Evolutionary conservation across 2,113 vertebrate genomes (phyloP), one percentile per base, ranked within the genome.

Genomic region (Leptobrachium leishanense): DNA sequence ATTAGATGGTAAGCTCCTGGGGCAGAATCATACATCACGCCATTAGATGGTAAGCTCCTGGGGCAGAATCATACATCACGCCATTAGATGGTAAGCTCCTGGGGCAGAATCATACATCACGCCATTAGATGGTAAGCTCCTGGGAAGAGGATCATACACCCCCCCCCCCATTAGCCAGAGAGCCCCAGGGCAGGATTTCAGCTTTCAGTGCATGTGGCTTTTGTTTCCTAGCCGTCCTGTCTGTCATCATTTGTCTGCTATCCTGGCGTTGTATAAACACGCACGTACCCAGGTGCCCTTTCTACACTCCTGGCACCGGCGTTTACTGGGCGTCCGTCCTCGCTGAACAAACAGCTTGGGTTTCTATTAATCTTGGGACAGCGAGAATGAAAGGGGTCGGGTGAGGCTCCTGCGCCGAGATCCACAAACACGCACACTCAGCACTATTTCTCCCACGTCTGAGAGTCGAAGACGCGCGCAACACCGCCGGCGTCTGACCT

Each of bases 321-420:
- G 11, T 59, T 15, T 59, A 11, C 11, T 50, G 46, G 79, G 43
- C 65, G n/a, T 40, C 20, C 0, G 2, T 39, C 75, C 0, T 66
- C 50, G 5, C 71, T 43, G 4, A 57, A 4, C 74, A 68, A 64
- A 72, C 74, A 66, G 66, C 68, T 84, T 50, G 83, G 77, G 57
- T 69, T 82, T 9, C 0, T 81, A 85, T 85, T 85, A 87, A 84
- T 83, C 15, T 46, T 85, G 66, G 81, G 77, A 50, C 83, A 54
- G 0, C 80, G 82, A 85, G 77, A 84, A 76, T 70, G 79, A 71
- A 85, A 50, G 46, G 46, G 46, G 46, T 4, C 8, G 4, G 46
- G 46, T 4, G 46, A 5, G 46, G 8, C 4, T 4, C 46, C 8
- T 50, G 46, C 46, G 4, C 46, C 4, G 46, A 50, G 46, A 50